Evolutionary conservation across 2,797 vertebrate genomes (phyloP).

Genomic region (Melanogrammus aeglefinus): DNA sequence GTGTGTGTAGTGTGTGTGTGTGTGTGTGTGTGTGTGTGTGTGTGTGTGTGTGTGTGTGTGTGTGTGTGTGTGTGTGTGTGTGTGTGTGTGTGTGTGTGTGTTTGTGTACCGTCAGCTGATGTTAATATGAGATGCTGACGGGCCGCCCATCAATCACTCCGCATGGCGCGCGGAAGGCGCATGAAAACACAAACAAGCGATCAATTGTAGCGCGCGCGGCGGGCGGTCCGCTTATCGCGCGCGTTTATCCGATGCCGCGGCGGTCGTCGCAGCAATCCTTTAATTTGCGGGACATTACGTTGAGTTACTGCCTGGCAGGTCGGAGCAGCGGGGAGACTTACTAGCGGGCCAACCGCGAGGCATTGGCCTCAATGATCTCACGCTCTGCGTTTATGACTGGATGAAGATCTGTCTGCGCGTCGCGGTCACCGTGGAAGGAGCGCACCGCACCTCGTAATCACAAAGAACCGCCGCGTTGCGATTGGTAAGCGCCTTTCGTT

Average conservation of each 20-base stretch:
- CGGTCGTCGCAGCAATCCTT: constrained; percentile 69
- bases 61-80: too few species aligned
- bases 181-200: constrained; percentile 75
- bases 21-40: too few species aligned
- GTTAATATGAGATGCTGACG: too few species aligned
- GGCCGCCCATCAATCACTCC: constrained; percentile 61
- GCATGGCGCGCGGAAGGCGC: constrained; percentile 53
- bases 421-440: constrained; percentile 53
- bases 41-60: too few species aligned
- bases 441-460: constrained; percentile 20
- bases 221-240: constrained; percentile 68
- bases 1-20: too few species aligned
- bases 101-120: too few species aligned
- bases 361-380: constrained; percentile 28
- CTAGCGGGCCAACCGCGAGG: constrained; percentile 34
- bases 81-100: too few species aligned
- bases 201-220: constrained; percentile 70
- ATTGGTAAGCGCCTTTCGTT: too few species aligned
- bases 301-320: constrained; percentile 75
- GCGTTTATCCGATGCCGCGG: constrained; percentile 69
- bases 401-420: constrained; percentile 65
- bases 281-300: constrained; percentile 77
- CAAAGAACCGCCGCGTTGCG: too few species aligned
- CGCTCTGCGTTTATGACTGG: constrained; percentile 47
- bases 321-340: constrained; percentile 59